phyloP scores from a whole-genome alignment of 2,888 invertebrate genomes.

The Drosophila nr. medialis region DNA sequence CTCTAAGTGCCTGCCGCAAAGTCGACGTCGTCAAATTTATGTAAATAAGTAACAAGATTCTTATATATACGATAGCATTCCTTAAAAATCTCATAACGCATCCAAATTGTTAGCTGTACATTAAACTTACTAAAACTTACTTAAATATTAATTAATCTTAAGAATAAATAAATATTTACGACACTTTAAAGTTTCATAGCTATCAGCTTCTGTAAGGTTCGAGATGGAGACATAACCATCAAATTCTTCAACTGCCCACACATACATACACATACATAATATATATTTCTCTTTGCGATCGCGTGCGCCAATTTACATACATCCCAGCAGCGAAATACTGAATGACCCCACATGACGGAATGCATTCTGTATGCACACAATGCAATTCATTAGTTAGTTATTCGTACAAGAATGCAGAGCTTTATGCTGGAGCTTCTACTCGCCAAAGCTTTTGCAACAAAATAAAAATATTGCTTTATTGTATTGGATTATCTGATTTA shows the following conservation, averaged over 20 bases:
- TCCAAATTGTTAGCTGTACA: background rate
- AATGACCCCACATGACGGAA: background rate
- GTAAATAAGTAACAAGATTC: background rate
- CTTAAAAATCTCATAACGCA: background rate
- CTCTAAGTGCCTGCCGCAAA: conserved; percentile 47
- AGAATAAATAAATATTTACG: background rate
- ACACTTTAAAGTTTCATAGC: background rate
- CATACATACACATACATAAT: background rate
- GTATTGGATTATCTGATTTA: background rate
- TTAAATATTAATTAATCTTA: background rate
- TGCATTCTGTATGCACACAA: background rate
- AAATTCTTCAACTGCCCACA: background rate
- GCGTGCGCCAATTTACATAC: background rate
- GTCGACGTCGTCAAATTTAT: background rate
- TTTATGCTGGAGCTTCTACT: background rate
- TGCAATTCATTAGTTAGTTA: background rate
- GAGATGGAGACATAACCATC: too few species aligned
- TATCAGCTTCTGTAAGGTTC: background rate
- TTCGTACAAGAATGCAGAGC: background rate
- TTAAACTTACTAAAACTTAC: background rate
- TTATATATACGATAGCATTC: background rate
- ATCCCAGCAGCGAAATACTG: background rate
- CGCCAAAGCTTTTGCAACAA: background rate
- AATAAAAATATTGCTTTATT: too few species aligned
- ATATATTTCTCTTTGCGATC: background rate